Base-by-base conservation (phyloP, 1,140 invertebrate species). In the Drosophila repleta region DNA sequence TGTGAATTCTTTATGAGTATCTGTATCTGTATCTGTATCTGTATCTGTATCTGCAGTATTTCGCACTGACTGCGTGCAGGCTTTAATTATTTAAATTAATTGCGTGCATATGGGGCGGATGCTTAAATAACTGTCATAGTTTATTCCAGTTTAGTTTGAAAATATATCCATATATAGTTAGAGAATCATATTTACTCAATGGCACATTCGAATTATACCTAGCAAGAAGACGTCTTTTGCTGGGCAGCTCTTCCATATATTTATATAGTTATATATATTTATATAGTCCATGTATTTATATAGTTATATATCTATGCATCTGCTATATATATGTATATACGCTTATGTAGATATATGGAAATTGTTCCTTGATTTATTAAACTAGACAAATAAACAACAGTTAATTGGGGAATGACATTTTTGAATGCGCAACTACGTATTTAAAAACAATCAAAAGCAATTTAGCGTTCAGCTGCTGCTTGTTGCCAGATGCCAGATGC, bases 81-180 rank as follows among this genome's bases (percentile, higher is more conserved):
- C 46, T 69, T 55, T 39, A 64, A 70, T 70, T 70, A 70, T 64
- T 70, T 70, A 56, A 64, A 70, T 64, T 64, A 70, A 70, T 64
- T 51, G 67, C 35, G 39, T 70, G 67, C 52, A 70, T 64, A 63
- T 64, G 52, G 43, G 11, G 60, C 17, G 49, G 18, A 52, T 35
- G 18, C 18, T 20, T n/a, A 20, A 10, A 17, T 46, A 37, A 46
- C 13, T 45, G 17, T 46, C 43, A 69, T 45, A 37, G 32, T 35
- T 52, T 41, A n/a, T 20, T 43, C 17, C 3, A n/a, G 4, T 41
- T 15, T 2, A 1, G 10, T 35, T 13, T 11, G 3, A 10, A 35
- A 35, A 29, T 10, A 29, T 29, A 29, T 29, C 4, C 11, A 13
- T 6, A 35, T 0, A 35, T 2, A 29, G 7, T 8, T 6, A 29